Percentiles rank a stretch among this genome's conserved stretches.
Conservation (phyloP, 1,140 invertebrate species). For the Mizuhopecten yessoensis region DNA sequence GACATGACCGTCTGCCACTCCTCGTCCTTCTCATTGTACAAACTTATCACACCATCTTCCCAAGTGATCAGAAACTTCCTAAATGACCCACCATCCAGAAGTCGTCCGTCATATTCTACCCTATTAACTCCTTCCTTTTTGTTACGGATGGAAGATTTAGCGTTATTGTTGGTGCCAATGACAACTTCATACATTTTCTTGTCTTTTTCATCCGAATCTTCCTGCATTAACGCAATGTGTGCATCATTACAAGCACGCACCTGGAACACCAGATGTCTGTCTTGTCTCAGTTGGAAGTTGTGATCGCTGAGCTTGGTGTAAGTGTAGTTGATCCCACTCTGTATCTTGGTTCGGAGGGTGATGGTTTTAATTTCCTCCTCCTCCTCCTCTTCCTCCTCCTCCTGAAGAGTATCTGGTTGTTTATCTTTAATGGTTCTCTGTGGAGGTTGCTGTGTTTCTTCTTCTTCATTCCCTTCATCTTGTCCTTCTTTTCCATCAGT, state of each 20-base stretch:
- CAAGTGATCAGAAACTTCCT: background rate
- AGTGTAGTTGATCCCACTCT: conserved; percentile 13
- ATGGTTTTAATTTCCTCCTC: background rate
- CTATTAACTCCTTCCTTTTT: conserved; percentile 43
- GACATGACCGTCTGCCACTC: background rate
- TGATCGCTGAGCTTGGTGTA: conserved; percentile 20
- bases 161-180: background rate
- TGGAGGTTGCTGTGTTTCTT: background rate
- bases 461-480: background rate
- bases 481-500: background rate
- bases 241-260: background rate
- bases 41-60: conserved; percentile 7
- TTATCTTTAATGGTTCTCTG: background rate
- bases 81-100: background rate
- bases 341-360: conserved; percentile 4
- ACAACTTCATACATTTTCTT: conserved; percentile 44
- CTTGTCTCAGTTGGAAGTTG: background rate
- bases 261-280: background rate
- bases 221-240: background rate
- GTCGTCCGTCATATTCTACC: background rate
- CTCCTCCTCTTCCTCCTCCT: background rate
- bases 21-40: background rate
- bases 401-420: background rate
- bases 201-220: background rate
- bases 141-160: background rate